phyloP scores from a whole-genome alignment of 2,797 vertebrate genomes.

The Rhinatrema bivittatum region DNA sequence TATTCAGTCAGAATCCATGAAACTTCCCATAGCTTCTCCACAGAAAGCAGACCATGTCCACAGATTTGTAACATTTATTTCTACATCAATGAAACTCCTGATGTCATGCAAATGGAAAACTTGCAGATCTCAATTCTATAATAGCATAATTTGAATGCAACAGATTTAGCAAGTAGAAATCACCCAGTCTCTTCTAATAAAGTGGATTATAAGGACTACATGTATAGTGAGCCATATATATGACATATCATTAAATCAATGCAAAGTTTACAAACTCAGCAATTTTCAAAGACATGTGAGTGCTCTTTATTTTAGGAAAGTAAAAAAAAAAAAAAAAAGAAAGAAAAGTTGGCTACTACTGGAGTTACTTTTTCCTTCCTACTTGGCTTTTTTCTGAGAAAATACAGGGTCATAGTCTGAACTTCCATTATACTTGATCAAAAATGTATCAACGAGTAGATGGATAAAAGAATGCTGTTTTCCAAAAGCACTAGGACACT shows the following conservation, averaged over 20 bases:
- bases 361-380: constrained; percentile 20
- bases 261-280: not conserved
- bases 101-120: constrained; percentile 24
- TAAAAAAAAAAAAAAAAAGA: no score
- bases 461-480: constrained; percentile 48
- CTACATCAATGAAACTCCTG: no score
- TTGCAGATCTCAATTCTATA: constrained; percentile 28
- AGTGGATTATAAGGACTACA: constrained; percentile 9
- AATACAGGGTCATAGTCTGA: constrained; percentile 30
- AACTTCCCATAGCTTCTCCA: no score
- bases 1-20: no score
- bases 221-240: constrained; percentile 7
- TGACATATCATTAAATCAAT: constrained; percentile 5
- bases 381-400: constrained; percentile 17
- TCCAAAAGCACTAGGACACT: constrained; percentile 56
- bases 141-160: constrained; percentile 24
- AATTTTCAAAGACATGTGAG: no score
- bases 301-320: constrained; percentile 1
- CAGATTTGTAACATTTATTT: no score
- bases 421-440: constrained; percentile 40
- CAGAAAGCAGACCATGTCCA: no score
- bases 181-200: not conserved
- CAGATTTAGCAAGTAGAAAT: constrained; percentile 19
- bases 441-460: constrained; percentile 37
- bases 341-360: constrained; percentile 6